A percentile compares a stretch with the other conserved stretches of the same genome.
Evolutionary conservation across 2,888 invertebrate genomes (phyloP).

Genomic region (Harpalus rufipes): DNA sequence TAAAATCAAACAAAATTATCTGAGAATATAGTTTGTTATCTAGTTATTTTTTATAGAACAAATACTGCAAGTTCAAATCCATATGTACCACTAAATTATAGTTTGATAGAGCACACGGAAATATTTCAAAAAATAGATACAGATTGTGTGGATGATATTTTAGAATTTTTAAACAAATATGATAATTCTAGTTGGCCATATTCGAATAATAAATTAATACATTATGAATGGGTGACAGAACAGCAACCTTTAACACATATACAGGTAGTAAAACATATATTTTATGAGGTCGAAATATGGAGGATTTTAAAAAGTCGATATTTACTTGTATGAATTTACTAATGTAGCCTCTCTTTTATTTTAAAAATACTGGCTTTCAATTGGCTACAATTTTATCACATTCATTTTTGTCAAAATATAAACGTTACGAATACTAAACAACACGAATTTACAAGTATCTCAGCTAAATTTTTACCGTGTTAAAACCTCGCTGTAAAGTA

Average conservation of each 20-base stretch:
- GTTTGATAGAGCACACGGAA: conserved; percentile 79
- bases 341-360: too few species aligned
- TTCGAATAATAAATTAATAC: conserved; percentile 77
- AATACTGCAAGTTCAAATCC: conserved; percentile 74
- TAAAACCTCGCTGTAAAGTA: too few species aligned
- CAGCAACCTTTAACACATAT: conserved; percentile 82
- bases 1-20: conserved; percentile 73
- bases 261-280: conserved; percentile 74
- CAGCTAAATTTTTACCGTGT: too few species aligned
- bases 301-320: too few species aligned
- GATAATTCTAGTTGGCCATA: conserved; percentile 79
- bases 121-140: conserved; percentile 78
- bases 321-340: too few species aligned
- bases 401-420: too few species aligned
- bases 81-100: conserved; percentile 80
- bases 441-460: too few species aligned
- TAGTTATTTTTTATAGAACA: conserved; percentile 26
- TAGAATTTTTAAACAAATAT: conserved; percentile 73
- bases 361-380: too few species aligned
- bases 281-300: too few species aligned
- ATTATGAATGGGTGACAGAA: conserved; percentile 78
- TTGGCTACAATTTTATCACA: too few species aligned
- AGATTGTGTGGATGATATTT: conserved; percentile 77
- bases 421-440: too few species aligned
- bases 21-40: background rate